phyloP scores from a whole-genome alignment of 1,140 invertebrate genomes.

The Pseudomyrmex concolor region DNA sequence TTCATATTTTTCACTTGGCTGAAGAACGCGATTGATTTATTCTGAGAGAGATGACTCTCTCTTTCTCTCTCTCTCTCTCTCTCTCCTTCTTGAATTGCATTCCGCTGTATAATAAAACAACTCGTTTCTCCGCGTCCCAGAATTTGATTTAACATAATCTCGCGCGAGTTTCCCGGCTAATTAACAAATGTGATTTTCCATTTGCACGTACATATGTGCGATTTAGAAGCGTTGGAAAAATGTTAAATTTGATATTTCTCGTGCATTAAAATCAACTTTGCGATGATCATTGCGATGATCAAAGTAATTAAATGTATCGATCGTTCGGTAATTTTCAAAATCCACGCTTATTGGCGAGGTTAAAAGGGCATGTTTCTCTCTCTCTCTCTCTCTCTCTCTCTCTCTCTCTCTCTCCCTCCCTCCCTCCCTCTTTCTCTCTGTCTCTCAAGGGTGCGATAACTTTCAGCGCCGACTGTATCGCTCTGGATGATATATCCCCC shows the following conservation, averaged over 20 bases:
- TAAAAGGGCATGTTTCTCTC: constrained; percentile 57
- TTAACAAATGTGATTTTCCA: background rate
- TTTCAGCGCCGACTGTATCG: constrained; percentile 81
- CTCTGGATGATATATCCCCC: constrained; percentile 76
- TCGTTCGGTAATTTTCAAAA: constrained; percentile 14
- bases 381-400: background rate
- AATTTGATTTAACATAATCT: too few species aligned
- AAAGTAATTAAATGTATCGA: background rate
- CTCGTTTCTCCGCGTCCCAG: too few species aligned
- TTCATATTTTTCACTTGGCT: constrained; percentile 20
- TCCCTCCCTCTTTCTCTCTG: background rate
- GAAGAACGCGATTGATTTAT: background rate
- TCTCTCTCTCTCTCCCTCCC: too few species aligned
- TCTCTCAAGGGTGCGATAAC: constrained; percentile 77
- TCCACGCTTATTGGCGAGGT: constrained; percentile 43
- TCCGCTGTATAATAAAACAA: too few species aligned
- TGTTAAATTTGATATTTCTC: background rate
- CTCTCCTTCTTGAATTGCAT: too few species aligned
- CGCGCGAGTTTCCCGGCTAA: too few species aligned
- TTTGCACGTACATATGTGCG: too few species aligned
- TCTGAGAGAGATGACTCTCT: background rate
- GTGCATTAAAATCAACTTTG: constrained; percentile 3
- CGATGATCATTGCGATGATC: background rate
- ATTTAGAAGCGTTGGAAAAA: background rate
- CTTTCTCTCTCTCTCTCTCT: background rate